A percentile compares a stretch with the other conserved stretches of the same genome.
phyloP scores from a whole-genome alignment of 2,888 invertebrate genomes.

The Rhingia rostrata region DNA sequence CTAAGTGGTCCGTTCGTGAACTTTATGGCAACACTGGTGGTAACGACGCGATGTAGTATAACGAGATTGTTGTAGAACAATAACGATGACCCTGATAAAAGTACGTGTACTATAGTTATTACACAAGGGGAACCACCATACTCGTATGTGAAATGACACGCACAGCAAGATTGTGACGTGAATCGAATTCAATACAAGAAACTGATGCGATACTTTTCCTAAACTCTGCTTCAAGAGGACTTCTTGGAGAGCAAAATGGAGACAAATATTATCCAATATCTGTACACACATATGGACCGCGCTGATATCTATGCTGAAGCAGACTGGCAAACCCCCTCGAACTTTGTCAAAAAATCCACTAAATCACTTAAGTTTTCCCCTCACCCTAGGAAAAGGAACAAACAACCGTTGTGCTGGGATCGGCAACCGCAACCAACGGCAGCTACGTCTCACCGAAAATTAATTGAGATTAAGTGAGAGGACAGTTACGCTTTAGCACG shows the following conservation, averaged over 20 bases:
- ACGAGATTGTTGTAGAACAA: background rate
- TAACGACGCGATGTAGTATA: background rate
- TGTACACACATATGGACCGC: constrained; percentile 5
- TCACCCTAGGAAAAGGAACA: background rate
- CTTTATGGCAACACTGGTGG: background rate
- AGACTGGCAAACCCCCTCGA: background rate
- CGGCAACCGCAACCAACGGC: background rate
- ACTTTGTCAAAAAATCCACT: constrained; percentile 29
- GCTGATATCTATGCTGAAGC: constrained; percentile 5
- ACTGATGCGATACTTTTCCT: background rate
- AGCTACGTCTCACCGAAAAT: constrained; percentile 25
- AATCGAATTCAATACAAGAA: constrained; percentile 33
- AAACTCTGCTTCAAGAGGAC: constrained; percentile 19
- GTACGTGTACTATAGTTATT: constrained; percentile 25
- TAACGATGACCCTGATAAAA: constrained; percentile 29
- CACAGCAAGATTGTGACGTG: constrained; percentile 1
- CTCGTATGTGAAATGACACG: background rate
- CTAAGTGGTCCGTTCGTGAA: too few species aligned
- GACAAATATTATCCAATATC: constrained; percentile 21
- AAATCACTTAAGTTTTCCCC: constrained; percentile 13
- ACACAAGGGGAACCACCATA: too few species aligned
- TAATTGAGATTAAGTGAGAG: constrained; percentile 42
- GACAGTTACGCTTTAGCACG: constrained; percentile 23
- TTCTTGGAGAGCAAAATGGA: background rate
- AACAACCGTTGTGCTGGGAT: constrained; percentile 5